phyloP scores from a whole-genome alignment of 2,888 invertebrate genomes.

The Xylocampa areola region DNA sequence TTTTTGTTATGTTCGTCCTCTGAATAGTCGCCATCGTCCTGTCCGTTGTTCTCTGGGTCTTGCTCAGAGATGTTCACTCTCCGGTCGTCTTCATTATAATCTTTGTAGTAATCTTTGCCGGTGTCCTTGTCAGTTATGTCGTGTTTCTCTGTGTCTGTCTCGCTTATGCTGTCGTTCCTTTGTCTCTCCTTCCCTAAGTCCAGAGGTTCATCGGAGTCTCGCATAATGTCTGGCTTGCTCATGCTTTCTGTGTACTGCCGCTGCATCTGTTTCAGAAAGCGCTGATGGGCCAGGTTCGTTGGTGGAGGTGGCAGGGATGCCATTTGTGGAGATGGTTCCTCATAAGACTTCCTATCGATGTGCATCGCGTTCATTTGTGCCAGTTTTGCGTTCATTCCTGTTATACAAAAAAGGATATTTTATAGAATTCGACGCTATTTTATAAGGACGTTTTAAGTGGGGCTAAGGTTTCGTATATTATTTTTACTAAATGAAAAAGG shows the following conservation, averaged over 20 bases:
- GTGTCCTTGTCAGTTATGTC: slow-evolving; percentile 88
- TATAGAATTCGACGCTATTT: neutral
- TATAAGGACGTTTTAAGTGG: no score
- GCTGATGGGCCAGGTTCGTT: slow-evolving; percentile 89
- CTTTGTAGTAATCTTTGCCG: slow-evolving; percentile 77
- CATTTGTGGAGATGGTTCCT: slow-evolving; percentile 90
- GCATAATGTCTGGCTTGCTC: slow-evolving; percentile 89
- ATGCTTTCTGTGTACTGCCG: slow-evolving; percentile 89
- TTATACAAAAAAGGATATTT: slow-evolving; percentile 54
- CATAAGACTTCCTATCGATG: slow-evolving; percentile 86
- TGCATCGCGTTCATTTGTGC: slow-evolving; percentile 93
- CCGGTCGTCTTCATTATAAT: slow-evolving; percentile 76
- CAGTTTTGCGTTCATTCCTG: slow-evolving; percentile 94
- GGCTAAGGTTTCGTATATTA: no score
- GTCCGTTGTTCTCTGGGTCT: slow-evolving; percentile 78
- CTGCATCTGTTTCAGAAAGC: slow-evolving; percentile 91
- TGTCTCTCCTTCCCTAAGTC: slow-evolving; percentile 89
- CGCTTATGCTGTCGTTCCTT: slow-evolving; percentile 78
- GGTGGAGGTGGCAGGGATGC: slow-evolving; percentile 89
- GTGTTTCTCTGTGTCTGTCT: slow-evolving; percentile 84
- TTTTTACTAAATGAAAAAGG: neutral
- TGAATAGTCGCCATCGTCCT: slow-evolving; percentile 85
- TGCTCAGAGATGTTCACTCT: slow-evolving; percentile 70
- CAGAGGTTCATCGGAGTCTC: slow-evolving; percentile 87
- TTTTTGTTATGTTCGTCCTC: slow-evolving; percentile 83